These are phyloP conservation scores for Patella depressa DNA, from an alignment of 2,888 invertebrate genomes.

Conservation along the genomic window DNA sequence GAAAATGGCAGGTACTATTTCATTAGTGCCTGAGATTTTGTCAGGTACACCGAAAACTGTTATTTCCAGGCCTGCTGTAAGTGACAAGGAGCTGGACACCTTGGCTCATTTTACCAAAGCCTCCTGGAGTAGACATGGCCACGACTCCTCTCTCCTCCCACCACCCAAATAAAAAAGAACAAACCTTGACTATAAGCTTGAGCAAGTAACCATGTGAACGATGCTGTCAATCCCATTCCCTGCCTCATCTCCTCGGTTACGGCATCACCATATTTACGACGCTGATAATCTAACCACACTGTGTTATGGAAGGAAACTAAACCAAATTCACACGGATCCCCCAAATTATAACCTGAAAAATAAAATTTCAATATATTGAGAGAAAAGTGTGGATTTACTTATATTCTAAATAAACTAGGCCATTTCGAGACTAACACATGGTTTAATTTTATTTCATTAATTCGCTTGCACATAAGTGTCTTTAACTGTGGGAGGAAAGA, in stretches of 20 bases:
- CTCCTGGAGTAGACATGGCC: too few relatives aligned
- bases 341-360: slow-evolving; percentile 73
- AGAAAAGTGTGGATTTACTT: not conserved
- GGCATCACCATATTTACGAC: slow-evolving; percentile 33
- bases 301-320: slow-evolving; percentile 79
- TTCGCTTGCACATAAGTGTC: too few relatives aligned
- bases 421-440: too few relatives aligned
- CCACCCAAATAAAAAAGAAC: not conserved
- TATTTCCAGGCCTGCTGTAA: too few relatives aligned
- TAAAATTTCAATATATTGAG: not conserved
- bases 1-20: too few relatives aligned
- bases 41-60: too few relatives aligned
- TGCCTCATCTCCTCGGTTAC: slow-evolving; percentile 29
- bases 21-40: too few relatives aligned
- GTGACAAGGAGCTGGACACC: too few relatives aligned
- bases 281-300: slow-evolving; percentile 71
- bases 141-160: too few relatives aligned
- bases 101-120: too few relatives aligned
- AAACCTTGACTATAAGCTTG: slow-evolving; percentile 69
- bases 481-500: not conserved
- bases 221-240: slow-evolving; percentile 80
- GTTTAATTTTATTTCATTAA: too few relatives aligned
- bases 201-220: slow-evolving; percentile 80
- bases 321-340: slow-evolving; percentile 84
- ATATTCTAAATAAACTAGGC: too few relatives aligned